These are phyloP conservation scores for Falco rusticolus DNA, from an alignment of 2,797 vertebrate genomes.

Conservation along the genomic window DNA sequence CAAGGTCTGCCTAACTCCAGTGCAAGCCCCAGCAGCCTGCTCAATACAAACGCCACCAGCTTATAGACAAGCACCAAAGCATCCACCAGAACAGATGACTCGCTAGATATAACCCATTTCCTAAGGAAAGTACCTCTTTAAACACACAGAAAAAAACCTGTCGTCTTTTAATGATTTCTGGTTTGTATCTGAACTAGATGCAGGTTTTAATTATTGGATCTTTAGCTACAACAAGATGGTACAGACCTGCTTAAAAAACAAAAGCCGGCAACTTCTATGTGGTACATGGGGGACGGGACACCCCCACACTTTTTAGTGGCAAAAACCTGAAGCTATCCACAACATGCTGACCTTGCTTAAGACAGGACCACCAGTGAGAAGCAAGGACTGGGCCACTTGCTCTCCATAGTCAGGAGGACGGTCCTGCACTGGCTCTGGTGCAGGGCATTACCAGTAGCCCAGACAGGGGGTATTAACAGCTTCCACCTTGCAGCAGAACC, in stretches of 20 bases:
- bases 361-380: neutral
- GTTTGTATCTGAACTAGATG: neutral
- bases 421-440: neutral
- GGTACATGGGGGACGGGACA: neutral
- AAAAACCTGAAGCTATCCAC: neutral
- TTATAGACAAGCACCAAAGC: neutral
- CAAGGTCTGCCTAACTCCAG: neutral
- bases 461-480: neutral
- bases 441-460: neutral
- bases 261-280: neutral
- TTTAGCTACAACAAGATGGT: neutral
- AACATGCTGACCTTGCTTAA: too few species aligned
- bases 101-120: neutral
- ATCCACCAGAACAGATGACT: neutral
- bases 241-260: neutral
- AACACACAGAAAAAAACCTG: neutral
- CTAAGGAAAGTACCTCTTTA: neutral
- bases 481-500: neutral
- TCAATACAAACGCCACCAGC: neutral
- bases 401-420: neutral
- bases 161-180: neutral
- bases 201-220: neutral
- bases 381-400: rapidly evolving
- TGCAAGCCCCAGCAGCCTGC: rapidly evolving
- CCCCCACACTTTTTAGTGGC: neutral